A percentile compares a stretch with the other conserved stretches of the same genome.
These are phyloP conservation scores for Gallirallus australis DNA, from an alignment of 2,797 vertebrate genomes.

Conservation along the genomic window DNA sequence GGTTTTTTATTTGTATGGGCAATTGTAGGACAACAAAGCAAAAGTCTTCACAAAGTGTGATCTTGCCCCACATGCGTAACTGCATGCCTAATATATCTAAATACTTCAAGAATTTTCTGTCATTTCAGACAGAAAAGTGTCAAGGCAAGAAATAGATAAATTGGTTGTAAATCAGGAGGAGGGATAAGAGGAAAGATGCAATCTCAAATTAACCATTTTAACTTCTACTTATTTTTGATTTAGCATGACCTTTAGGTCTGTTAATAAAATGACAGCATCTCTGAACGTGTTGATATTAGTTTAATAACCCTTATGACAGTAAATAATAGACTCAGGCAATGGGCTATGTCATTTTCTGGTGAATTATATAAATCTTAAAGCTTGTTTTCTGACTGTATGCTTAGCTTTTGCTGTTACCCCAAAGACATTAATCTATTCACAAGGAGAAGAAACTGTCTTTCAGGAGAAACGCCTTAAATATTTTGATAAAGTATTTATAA, in stretches of 20 bases:
- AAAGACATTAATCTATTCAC: constrained; percentile 74
- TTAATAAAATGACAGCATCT: constrained; percentile 37
- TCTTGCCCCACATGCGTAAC: neutral
- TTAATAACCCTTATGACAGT: constrained; percentile 37
- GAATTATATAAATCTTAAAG: constrained; percentile 68
- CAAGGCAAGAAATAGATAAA: neutral
- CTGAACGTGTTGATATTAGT: constrained; percentile 30
- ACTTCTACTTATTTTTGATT: constrained; percentile 44
- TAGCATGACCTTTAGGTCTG: constrained; percentile 12
- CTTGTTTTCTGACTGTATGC: constrained; percentile 67
- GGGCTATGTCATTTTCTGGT: constrained; percentile 24
- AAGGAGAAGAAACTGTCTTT: constrained; percentile 73
- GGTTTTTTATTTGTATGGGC: neutral
- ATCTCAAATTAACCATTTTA: constrained; percentile 38
- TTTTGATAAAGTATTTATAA: constrained; percentile 81
- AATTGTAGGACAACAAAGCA: neutral
- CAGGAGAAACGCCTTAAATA: constrained; percentile 76
- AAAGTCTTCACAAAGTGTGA: neutral
- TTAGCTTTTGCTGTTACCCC: constrained; percentile 69
- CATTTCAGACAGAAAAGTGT: neutral
- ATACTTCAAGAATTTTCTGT: neutral
- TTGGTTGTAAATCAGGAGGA: neutral
- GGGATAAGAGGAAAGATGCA: neutral
- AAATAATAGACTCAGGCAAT: neutral
- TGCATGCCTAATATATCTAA: neutral